Percentiles rank a stretch among this genome's conserved stretches.
Conservation (phyloP, 2,888 invertebrate genomes). For the Cryptocephalus primarius region DNA sequence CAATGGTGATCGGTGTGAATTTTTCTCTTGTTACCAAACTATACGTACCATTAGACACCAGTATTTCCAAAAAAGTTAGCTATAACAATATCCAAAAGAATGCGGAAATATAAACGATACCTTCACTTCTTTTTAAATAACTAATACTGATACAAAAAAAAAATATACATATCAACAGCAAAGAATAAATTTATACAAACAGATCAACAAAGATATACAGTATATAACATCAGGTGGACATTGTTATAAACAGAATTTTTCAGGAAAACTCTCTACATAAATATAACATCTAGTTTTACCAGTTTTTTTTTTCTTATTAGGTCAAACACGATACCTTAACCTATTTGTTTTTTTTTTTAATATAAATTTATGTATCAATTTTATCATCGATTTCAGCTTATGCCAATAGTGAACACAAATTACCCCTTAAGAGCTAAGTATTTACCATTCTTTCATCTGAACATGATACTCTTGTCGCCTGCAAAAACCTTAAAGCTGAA, state of each 20-base stretch:
- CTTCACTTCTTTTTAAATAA: neutral
- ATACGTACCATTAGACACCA: slow-evolving; percentile 23
- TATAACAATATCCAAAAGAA: slow-evolving; percentile 16
- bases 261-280: slow-evolving; percentile 30
- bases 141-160: slow-evolving; percentile 5
- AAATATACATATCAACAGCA: neutral
- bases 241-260: slow-evolving; percentile 25
- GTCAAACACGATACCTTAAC: slow-evolving; percentile 34
- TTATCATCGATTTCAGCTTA: slow-evolving; percentile 8
- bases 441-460: too few relatives aligned
- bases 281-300: slow-evolving; percentile 33
- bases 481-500: too few relatives aligned
- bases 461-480: too few relatives aligned
- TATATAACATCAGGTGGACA: slow-evolving; percentile 11
- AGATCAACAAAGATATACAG: slow-evolving; percentile 1
- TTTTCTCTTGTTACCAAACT: slow-evolving; percentile 24
- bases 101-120: slow-evolving; percentile 1
- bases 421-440: too few relatives aligned
- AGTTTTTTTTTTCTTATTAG: slow-evolving; percentile 28
- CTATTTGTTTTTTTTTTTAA: slow-evolving; percentile 10
- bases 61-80: slow-evolving; percentile 15
- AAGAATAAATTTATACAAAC: slow-evolving; percentile 7
- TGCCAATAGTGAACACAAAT: slow-evolving; percentile 1
- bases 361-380: slow-evolving; percentile 15
- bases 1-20: slow-evolving; percentile 18